Evolutionary conservation across 1,140 invertebrate species (phyloP).

Genomic region (Halyomorpha halys): DNA sequence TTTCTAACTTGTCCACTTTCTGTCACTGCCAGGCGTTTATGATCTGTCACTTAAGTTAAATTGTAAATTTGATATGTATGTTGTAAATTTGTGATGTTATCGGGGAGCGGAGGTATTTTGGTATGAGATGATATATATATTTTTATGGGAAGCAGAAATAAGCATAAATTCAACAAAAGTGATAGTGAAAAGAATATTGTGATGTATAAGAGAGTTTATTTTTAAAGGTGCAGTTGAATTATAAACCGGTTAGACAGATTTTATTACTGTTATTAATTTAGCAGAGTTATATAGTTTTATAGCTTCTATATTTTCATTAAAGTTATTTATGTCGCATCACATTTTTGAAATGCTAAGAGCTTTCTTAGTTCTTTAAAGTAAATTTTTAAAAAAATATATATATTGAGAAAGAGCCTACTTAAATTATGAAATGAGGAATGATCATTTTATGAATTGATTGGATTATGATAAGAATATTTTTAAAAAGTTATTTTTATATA

Average conservation of each 20-base stretch:
- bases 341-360: slow-evolving; percentile 19
- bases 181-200: slow-evolving; percentile 26
- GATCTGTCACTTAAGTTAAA: slow-evolving; percentile 21
- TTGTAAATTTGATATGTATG: slow-evolving; percentile 14
- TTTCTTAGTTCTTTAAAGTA: slow-evolving; percentile 7
- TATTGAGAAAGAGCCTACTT: slow-evolving; percentile 16
- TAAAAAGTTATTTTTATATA: slow-evolving; percentile 23
- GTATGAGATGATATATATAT: slow-evolving; percentile 26
- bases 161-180: slow-evolving; percentile 20
- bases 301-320: slow-evolving; percentile 20
- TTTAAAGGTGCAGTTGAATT: slow-evolving; percentile 25
- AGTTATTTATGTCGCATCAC: slow-evolving; percentile 13
- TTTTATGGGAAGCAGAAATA: slow-evolving; percentile 21
- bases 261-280: slow-evolving; percentile 25
- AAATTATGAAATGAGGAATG: slow-evolving; percentile 17
- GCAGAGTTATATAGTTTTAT: slow-evolving; percentile 26
- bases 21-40: slow-evolving; percentile 26
- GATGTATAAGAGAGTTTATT: slow-evolving; percentile 26
- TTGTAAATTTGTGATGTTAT: slow-evolving; percentile 28
- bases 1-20: slow-evolving; percentile 24
- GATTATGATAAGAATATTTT: slow-evolving; percentile 14
- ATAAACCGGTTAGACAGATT: slow-evolving; percentile 25
- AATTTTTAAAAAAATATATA: slow-evolving; percentile 6
- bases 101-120: slow-evolving; percentile 28
- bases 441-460: not conserved